Base-by-base conservation (phyloP, 2,113 vertebrate species). In the Cyanoramphus novaezelandiae region DNA sequence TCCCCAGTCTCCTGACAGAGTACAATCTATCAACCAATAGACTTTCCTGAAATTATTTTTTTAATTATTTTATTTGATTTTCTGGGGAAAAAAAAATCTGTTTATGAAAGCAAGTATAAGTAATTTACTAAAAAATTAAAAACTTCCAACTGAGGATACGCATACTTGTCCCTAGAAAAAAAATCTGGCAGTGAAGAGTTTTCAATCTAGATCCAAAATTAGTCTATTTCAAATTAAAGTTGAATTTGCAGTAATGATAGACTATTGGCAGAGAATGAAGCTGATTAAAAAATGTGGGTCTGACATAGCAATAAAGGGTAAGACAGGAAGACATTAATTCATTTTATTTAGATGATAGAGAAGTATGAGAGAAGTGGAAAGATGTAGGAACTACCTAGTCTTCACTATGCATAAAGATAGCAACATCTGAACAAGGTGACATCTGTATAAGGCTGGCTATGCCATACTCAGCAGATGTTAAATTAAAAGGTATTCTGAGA, bases 401-500 rank as follows among this genome's bases (percentile, higher is more conserved):
- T 86, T 94, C 55, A n/a, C 55, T 92, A 64, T n/a, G 64, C 35
- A 41, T 62, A 41, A 86, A 81, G 84, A 84, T 7, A 75, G 47
- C 28, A 78, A 76, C 65, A 53, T 68, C 65, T 95, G 62, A 82
- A 72, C 65, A 89, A 33, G 29, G 80, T 82, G 62, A 92, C 80
- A 82, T 69, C 28, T 41, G 65, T n/a, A 25, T 87, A 86, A 92
- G 72, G 62, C 17, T 94, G 86, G 17, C 47, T 93, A 25, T 65
- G 52, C 57, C 44, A 39, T 62, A 88, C 65, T 86, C 62, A 79
- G 77, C 65, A 91, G 65, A 92, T 84, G 59, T 69, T 94, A 92
- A 79, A 95, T 93, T 92, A 95, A 94, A 96, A 93, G 39, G 35
- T 60, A 82, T 71, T 95, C 65, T 59, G 72, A 87, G 41, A 94